Evolutionary conservation across 2,888 invertebrate species (phyloP).

Genomic region (Orchesellides sinensis): DNA sequence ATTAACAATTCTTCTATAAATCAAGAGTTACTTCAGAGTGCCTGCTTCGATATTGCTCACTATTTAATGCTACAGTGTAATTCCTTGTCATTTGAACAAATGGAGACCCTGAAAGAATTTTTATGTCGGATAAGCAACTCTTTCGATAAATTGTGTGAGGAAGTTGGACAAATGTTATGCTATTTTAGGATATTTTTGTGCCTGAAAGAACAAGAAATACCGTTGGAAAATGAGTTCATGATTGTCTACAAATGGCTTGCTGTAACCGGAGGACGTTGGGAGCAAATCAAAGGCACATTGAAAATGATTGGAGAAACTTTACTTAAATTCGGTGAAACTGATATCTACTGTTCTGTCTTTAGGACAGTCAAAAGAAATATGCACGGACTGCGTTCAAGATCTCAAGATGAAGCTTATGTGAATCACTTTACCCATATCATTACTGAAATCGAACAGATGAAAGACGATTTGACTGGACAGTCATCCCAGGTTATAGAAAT

Average conservation of each 20-base stretch:
- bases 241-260: slow-evolving; percentile 63
- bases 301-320: slow-evolving; percentile 44
- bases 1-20: slow-evolving; percentile 25
- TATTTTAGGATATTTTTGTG: slow-evolving; percentile 55
- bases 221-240: slow-evolving; percentile 69
- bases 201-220: slow-evolving; percentile 72
- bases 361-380: slow-evolving; percentile 19
- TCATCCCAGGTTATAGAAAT: background rate
- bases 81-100: slow-evolving; percentile 37
- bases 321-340: slow-evolving; percentile 67
- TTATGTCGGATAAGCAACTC: slow-evolving; percentile 49
- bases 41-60: slow-evolving; percentile 35
- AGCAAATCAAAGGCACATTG: slow-evolving; percentile 21
- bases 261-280: slow-evolving; percentile 1
- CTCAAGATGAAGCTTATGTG: background rate
- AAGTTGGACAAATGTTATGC: slow-evolving; percentile 26
- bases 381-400: background rate
- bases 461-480: too few relatives aligned
- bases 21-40: slow-evolving; percentile 16
- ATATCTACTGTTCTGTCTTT: slow-evolving; percentile 43
- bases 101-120: slow-evolving; percentile 62
- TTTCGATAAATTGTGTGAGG: slow-evolving; percentile 33
- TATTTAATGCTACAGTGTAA: slow-evolving; percentile 55
- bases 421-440: background rate
- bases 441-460: slow-evolving; percentile 1